A percentile compares a stretch with the other conserved stretches of the same genome.
phyloP scores from a whole-genome alignment of 1,140 invertebrate species.

The Zeugodacus cucurbitae region DNA sequence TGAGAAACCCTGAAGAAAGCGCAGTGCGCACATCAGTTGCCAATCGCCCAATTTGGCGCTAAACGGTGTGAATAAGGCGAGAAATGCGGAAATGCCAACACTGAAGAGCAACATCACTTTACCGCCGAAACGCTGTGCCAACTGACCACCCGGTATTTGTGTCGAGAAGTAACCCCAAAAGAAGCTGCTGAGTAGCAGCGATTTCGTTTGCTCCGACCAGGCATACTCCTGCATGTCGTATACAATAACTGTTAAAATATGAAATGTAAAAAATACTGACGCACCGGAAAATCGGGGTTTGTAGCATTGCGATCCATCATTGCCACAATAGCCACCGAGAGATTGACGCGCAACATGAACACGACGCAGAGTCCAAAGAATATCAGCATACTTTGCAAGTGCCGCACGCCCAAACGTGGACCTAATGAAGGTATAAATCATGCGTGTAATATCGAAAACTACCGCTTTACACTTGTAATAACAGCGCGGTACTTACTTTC shows the following conservation, averaged over 20 bases:
- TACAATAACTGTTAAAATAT: constrained; percentile 58
- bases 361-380: constrained; percentile 73
- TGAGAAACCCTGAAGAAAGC: constrained; percentile 80
- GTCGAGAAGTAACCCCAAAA: constrained; percentile 72
- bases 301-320: constrained; percentile 55
- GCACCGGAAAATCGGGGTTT: constrained; percentile 60
- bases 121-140: constrained; percentile 75
- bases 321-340: constrained; percentile 74
- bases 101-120: constrained; percentile 72
- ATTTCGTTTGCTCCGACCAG: constrained; percentile 68
- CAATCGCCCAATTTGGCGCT: constrained; percentile 67
- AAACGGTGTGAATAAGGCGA: constrained; percentile 67
- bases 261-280: constrained; percentile 10
- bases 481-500: neutral
- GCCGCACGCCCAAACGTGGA: constrained; percentile 71
- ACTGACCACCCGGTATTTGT: constrained; percentile 73
- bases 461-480: too few relatives aligned
- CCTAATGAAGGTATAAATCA: constrained; percentile 44
- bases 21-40: constrained; percentile 70
- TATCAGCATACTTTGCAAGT: constrained; percentile 73
- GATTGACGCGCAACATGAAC: constrained; percentile 74
- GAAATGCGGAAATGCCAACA: constrained; percentile 65
- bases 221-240: constrained; percentile 65
- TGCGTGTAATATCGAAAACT: too few relatives aligned
- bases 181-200: constrained; percentile 73